These are phyloP conservation scores for Trachythela sp. DNA, from an alignment of 64 coral and sea anemone genomes.

Conservation along the genomic window DNA sequence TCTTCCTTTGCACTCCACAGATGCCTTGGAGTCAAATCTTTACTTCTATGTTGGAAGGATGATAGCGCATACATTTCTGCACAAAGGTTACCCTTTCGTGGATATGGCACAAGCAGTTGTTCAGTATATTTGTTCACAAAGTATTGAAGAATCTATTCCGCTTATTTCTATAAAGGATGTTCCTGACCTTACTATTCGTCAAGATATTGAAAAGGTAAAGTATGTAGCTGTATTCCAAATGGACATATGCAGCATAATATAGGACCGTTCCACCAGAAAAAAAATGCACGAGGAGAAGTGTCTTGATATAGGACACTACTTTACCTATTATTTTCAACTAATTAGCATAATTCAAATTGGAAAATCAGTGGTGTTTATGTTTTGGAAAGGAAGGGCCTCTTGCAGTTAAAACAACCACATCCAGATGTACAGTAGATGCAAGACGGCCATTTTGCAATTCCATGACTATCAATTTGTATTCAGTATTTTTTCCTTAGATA, in stretches of 20 bases:
- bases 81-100: conserved; percentile 32
- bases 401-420: no score
- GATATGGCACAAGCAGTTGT: conserved; percentile 11
- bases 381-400: no score
- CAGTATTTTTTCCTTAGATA: not conserved
- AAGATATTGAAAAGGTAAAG: conserved; percentile 26
- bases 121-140: not conserved
- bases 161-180: conserved; percentile 4
- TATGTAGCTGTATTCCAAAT: not conserved
- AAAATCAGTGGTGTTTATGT: no score
- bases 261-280: no score
- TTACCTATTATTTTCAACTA: no score
- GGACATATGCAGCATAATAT: no score
- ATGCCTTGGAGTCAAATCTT: conserved; percentile 21
- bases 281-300: no score
- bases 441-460: no score
- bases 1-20: conserved; percentile 23
- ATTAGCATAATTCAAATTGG: no score
- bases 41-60: conserved; percentile 19
- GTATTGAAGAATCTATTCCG: conserved; percentile 24
- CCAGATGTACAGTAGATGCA: no score
- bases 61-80: conserved; percentile 22
- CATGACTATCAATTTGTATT: not conserved
- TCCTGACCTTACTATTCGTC: conserved; percentile 11
- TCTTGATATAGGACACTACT: no score